Conservation (phyloP, 1,140 invertebrate genomes). For the Pinna nobilis region DNA sequence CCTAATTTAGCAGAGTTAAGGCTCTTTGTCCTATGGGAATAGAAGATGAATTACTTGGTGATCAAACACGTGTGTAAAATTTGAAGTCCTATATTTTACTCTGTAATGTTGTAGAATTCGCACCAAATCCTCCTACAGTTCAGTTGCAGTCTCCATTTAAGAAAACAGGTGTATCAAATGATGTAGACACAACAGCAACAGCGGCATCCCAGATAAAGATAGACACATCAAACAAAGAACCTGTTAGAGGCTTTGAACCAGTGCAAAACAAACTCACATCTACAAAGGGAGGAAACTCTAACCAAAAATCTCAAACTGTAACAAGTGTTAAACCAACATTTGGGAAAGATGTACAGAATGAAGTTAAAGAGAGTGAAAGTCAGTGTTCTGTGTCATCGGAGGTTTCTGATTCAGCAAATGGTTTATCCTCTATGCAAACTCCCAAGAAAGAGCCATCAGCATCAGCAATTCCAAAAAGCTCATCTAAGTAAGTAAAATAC, state of each 20-base stretch:
- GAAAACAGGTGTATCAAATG: background rate
- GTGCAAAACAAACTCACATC: background rate
- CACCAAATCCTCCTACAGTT: slow-evolving; percentile 31
- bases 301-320: background rate
- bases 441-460: slow-evolving; percentile 45
- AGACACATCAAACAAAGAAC: slow-evolving; percentile 10
- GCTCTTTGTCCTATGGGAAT: too few relatives aligned
- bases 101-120: slow-evolving; percentile 25
- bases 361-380: background rate
- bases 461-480: slow-evolving; percentile 46
- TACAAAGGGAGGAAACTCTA: background rate
- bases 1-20: too few relatives aligned
- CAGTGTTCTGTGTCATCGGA: background rate
- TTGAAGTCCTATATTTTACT: too few relatives aligned
- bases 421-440: slow-evolving; percentile 6
- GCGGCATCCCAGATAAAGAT: slow-evolving; percentile 18
- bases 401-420: background rate
- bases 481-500: slow-evolving; percentile 50
- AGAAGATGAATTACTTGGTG: too few relatives aligned
- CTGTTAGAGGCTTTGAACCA: slow-evolving; percentile 19
- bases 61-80: too few relatives aligned
- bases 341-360: background rate
- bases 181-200: background rate
- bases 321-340: background rate
- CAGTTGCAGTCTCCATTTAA: slow-evolving; percentile 26